A percentile compares a stretch with the other conserved stretches of the same genome.
Evolutionary conservation across 2,113 vertebrate genomes (phyloP).

Genomic region (Pluvialis apricaria): DNA sequence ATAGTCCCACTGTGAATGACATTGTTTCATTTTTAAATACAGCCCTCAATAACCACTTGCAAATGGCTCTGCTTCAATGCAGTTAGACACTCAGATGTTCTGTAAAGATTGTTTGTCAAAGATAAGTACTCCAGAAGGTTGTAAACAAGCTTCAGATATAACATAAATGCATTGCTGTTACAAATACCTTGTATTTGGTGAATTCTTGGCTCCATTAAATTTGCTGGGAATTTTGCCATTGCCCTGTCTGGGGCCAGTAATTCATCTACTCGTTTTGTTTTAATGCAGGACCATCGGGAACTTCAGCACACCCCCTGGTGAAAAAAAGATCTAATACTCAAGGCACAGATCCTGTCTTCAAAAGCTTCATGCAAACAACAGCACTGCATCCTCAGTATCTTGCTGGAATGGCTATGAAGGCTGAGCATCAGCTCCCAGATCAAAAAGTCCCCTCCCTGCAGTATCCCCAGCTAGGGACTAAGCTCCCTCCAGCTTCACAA

Average conservation of each 20-base stretch:
- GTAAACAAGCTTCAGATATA: background rate
- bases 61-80: background rate
- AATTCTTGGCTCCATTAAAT: background rate
- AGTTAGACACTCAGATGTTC: background rate
- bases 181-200: background rate
- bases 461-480: background rate
- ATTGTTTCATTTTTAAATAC: background rate
- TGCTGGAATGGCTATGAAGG: background rate
- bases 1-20: background rate
- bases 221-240: background rate
- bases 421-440: background rate
- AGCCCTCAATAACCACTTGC: background rate
- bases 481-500: background rate
- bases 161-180: background rate
- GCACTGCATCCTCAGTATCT: background rate
- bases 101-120: conserved; percentile 2
- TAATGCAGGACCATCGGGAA: background rate
- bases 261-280: background rate
- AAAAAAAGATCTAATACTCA: background rate
- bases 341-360: background rate
- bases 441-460: background rate
- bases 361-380: background rate
- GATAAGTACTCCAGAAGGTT: background rate
- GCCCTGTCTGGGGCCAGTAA: background rate
- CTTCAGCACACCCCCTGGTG: background rate